Conservation (phyloP, 2,888 invertebrate species). For the Drosophila gaucha region DNA sequence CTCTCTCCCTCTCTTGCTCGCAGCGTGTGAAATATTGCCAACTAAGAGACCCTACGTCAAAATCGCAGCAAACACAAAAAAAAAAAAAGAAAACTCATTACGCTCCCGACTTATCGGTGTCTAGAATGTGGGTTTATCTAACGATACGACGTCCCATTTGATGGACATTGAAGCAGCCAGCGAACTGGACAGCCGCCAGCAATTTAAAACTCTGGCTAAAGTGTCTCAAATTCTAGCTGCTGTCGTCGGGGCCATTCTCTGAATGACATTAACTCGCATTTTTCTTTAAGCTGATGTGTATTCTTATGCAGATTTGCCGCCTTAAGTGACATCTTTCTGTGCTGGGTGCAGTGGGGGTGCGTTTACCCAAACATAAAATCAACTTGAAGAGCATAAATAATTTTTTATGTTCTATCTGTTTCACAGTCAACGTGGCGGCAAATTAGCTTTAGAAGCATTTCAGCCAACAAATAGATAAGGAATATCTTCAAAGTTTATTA, state of each 20-base stretch:
- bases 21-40: conserved; percentile 34
- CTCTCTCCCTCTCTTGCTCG: background rate
- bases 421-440: conserved; percentile 54
- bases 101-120: conserved; percentile 27
- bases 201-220: conserved; percentile 68
- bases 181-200: conserved; percentile 46
- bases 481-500: conserved; percentile 51
- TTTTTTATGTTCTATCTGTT: conserved; percentile 54
- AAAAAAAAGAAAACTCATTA: conserved; percentile 41
- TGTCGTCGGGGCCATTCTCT: conserved; percentile 44
- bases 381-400: conserved; percentile 66
- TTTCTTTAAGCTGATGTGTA: conserved; percentile 13
- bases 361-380: conserved; percentile 29
- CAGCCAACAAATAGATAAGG: conserved; percentile 49
- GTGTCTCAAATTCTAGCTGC: conserved; percentile 70
- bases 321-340: conserved; percentile 39
- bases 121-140: conserved; percentile 48
- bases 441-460: conserved; percentile 68
- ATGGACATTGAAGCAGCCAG: conserved; percentile 39
- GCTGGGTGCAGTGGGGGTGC: background rate
- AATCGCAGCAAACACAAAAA: too few relatives aligned
- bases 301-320: conserved; percentile 63
- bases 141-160: conserved; percentile 41
- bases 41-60: background rate
- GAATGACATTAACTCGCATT: conserved; percentile 64